A percentile compares a stretch with the other conserved stretches of the same genome.
These are phyloP conservation scores for Nettapus auritus DNA, from an alignment of 2,113 vertebrate species.

Conservation along the genomic window DNA sequence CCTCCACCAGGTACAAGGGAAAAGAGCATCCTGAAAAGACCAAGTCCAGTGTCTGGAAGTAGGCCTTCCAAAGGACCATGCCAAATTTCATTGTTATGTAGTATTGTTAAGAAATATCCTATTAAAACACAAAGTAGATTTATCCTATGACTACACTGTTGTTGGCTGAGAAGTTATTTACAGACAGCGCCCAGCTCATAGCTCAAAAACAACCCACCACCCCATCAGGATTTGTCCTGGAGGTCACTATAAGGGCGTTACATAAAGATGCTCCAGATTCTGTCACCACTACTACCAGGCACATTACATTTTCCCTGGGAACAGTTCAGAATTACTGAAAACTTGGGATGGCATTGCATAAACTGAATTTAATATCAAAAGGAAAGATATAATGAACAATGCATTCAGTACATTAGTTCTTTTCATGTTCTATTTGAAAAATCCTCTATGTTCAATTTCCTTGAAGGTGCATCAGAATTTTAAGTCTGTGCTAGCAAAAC, in stretches of 20 bases:
- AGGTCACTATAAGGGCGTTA: background rate
- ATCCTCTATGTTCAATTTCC: background rate
- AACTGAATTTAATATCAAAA: background rate
- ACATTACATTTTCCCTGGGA: background rate
- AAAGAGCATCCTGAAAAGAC: background rate
- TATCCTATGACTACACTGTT: background rate
- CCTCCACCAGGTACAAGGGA: rapidly evolving
- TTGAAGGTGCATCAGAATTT: background rate
- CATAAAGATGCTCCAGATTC: background rate
- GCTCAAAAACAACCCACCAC: background rate
- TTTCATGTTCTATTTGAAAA: background rate
- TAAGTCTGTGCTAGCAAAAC: background rate
- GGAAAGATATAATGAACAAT: background rate
- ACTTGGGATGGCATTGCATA: background rate
- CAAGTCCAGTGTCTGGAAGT: background rate
- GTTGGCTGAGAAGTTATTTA: background rate
- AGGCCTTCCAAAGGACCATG: background rate
- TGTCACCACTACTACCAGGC: background rate
- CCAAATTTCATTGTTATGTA: background rate
- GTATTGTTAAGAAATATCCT: background rate
- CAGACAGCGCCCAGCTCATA: background rate
- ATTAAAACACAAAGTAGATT: background rate
- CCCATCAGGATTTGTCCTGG: background rate
- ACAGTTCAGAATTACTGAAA: background rate
- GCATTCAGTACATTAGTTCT: background rate